Percentiles rank a stretch among this genome's conserved stretches.
Conservation (phyloP, 2,888 invertebrate genomes). For the Ichneumoninae sp. region DNA sequence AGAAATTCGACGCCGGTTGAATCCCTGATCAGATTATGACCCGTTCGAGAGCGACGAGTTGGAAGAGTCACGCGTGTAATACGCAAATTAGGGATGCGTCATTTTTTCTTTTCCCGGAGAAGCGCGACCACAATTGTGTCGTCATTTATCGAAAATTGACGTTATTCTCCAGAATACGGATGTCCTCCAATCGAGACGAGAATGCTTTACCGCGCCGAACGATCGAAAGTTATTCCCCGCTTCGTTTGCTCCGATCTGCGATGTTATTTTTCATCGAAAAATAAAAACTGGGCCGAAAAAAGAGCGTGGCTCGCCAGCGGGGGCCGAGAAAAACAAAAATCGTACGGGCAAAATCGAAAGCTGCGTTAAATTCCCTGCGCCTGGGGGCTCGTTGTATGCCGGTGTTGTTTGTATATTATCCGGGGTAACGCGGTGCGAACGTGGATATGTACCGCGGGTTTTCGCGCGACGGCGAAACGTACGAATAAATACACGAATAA, state of each 20-base stretch:
- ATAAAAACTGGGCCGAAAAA: constrained; percentile 8
- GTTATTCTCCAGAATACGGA: background rate
- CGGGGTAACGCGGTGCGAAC: constrained; percentile 5
- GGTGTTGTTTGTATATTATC: constrained; percentile 18
- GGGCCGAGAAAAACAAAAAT: background rate
- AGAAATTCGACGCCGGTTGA: constrained; percentile 34
- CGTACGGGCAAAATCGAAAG: constrained; percentile 34
- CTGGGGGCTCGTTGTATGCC: constrained; percentile 9
- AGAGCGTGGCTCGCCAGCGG: background rate
- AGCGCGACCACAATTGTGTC: constrained; percentile 23
- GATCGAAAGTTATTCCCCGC: background rate
- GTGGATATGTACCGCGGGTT: constrained; percentile 9
- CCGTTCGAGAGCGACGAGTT: background rate
- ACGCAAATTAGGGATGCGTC: constrained; percentile 37
- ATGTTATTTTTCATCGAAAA: constrained; percentile 4
- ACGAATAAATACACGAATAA: constrained; percentile 29
- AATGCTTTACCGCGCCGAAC: background rate
- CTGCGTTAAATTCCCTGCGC: background rate
- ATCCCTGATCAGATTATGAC: constrained; percentile 33
- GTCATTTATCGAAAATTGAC: background rate
- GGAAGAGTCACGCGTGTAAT: constrained; percentile 2
- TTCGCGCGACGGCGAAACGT: constrained; percentile 9
- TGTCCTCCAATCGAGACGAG: background rate
- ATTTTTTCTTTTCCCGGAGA: background rate
- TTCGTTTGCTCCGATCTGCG: background rate